A percentile compares a stretch with the other conserved stretches of the same genome.
phyloP scores from a whole-genome alignment of 1,140 invertebrate genomes.

The Pollicipes pollicipes region DNA sequence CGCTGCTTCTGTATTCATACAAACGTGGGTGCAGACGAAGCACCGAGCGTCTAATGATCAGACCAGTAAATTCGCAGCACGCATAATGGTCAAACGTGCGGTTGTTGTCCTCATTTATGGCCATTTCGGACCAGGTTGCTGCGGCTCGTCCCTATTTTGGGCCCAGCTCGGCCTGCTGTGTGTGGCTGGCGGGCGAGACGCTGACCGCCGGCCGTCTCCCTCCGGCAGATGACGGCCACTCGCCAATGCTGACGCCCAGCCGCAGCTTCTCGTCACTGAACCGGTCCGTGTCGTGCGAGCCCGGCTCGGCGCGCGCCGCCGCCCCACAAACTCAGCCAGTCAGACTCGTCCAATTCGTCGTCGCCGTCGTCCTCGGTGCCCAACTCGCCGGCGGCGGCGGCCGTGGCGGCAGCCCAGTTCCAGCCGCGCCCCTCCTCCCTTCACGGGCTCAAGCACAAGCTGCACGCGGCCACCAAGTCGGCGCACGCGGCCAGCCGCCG shows the following conservation, averaged over 20 bases:
- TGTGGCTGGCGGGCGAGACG: no score
- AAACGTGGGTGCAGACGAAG: no score
- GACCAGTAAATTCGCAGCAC: no score
- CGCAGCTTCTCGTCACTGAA: constrained; percentile 48
- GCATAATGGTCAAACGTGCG: no score
- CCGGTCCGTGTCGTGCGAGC: constrained; percentile 23
- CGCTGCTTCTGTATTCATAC: no score
- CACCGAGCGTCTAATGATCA: no score
- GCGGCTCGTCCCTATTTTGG: no score
- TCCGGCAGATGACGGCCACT: constrained; percentile 16
- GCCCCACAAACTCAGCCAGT: constrained; percentile 27
- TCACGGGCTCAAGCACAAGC: constrained; percentile 84
- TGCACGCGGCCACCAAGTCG: constrained; percentile 49
- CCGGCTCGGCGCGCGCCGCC: constrained; percentile 28
- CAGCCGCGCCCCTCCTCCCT: constrained; percentile 71
- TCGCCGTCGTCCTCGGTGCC: constrained; percentile 44
- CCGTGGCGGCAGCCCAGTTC: constrained; percentile 36
- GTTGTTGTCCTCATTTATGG: no score
- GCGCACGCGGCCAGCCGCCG: constrained; percentile 62
- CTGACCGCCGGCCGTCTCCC: no score
- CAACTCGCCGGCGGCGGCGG: constrained; percentile 38
- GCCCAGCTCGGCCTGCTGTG: no score
- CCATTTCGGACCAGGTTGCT: no score
- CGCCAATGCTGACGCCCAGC: constrained; percentile 42
- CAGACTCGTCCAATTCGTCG: constrained; percentile 24